phyloP scores from a whole-genome alignment of 2,888 invertebrate genomes.

The Bruchidius siliquastri region DNA sequence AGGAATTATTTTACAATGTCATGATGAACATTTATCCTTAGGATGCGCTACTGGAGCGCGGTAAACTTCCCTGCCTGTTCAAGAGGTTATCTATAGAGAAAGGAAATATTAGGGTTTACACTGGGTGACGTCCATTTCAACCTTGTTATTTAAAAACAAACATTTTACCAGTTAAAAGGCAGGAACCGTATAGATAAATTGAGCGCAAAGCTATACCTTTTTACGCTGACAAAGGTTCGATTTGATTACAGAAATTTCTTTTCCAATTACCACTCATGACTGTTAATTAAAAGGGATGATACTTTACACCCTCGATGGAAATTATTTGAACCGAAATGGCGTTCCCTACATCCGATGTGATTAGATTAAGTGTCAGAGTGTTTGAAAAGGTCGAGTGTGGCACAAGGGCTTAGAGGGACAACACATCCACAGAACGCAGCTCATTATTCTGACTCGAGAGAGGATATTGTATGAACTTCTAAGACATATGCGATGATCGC shows the following conservation, averaged over 20 bases:
- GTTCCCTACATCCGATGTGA: background rate
- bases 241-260: background rate
- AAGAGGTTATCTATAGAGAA: no score
- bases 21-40: no score
- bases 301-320: background rate
- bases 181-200: background rate
- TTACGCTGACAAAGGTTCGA: background rate
- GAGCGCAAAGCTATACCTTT: background rate
- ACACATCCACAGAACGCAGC: background rate
- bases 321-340: background rate
- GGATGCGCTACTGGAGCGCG: no score
- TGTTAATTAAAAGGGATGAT: background rate
- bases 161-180: background rate
- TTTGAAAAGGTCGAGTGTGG: background rate
- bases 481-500: no score
- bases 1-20: no score
- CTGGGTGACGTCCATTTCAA: no score
- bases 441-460: background rate
- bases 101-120: no score
- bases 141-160: background rate
- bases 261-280: background rate
- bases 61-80: no score
- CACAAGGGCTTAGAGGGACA: background rate
- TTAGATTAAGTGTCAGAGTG: background rate
- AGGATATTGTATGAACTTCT: background rate